Conservation (phyloP, 2,113 vertebrate species). For the Gyps fulvus region DNA sequence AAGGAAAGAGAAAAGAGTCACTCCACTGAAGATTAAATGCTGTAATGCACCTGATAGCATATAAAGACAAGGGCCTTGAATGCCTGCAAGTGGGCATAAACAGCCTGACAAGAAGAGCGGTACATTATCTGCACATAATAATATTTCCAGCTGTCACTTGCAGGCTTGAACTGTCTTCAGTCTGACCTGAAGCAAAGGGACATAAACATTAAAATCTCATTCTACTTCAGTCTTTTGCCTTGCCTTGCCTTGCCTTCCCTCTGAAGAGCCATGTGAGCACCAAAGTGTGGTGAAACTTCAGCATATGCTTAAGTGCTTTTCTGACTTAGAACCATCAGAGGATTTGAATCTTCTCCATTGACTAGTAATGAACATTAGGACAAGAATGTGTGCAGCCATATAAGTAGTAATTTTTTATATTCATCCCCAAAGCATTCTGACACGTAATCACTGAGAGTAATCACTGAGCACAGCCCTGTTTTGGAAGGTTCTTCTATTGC, state of each 20-base stretch:
- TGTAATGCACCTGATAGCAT: not conserved
- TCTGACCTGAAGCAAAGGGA: not conserved
- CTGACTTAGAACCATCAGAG: not conserved
- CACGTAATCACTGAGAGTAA: not conserved
- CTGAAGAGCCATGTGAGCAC: not conserved
- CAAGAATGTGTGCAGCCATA: not conserved
- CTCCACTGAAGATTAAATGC: not conserved
- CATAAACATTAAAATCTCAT: not conserved
- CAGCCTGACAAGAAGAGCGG: not conserved
- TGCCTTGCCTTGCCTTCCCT: not conserved
- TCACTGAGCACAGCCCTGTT: not conserved
- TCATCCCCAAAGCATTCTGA: constrained; percentile 1
- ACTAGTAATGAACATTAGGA: not conserved
- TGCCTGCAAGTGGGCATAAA: not conserved
- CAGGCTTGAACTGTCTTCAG: not conserved
- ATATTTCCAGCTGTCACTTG: not conserved
- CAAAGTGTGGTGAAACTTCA: not conserved
- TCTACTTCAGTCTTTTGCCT: not conserved
- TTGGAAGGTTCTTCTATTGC: not conserved
- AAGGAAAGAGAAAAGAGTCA: not conserved
- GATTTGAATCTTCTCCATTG: not conserved
- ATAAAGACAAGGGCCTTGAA: not conserved
- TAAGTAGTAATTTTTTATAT: not conserved
- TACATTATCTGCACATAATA: not conserved
- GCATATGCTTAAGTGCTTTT: not conserved